Evolutionary conservation across 2,797 vertebrate genomes (phyloP), one percentile per base, ranked within the genome.

Genomic region (Pitangus sulphuratus): DNA sequence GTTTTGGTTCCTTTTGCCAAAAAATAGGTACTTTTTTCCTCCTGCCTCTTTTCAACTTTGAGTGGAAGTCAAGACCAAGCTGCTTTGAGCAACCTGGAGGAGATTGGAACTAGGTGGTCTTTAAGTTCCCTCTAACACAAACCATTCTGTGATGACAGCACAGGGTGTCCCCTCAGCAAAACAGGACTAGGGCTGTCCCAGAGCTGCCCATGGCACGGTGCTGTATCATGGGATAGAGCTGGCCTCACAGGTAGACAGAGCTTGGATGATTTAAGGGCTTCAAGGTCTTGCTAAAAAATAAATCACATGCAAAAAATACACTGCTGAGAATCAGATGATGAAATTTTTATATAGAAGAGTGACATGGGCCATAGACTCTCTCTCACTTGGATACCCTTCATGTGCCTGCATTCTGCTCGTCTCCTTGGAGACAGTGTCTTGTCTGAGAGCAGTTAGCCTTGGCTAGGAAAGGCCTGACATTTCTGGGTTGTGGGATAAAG

Each of bases 371-470:
- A 4, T 64, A 88, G 91, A 79, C n/a, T 84, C 68, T 61, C 87
- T 89, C 91, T 95, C 93, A 79, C 91, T 96, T 90, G 87, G 91
- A 93, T 95, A 94, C 87, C 94, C 89, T 95, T 93, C 80, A 8
- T 95, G 85, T 79, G 87, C 66, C 42, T 88, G 84, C 87, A 62
- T 84, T 96, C 81, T 90, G 80, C 77, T 95, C 0, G 85, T 97
- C 94, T 97, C 96, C 96, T 96, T 96, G 96, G 96, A 96, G 94
- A 96, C 94, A 60, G 95, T 72, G 89, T 56, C 95, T 95, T 86
- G 87, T 82, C 87, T 91, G 89, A 68, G 85, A 94, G 91, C 96
- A 95, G 88, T 71, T 95, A 89, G 88, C 93, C 92, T 95, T 95
- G 95, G 87, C 95, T 92, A 78, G 66, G 65, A 87, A 68, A 93